Evolutionary conservation across 2,797 vertebrate genomes (phyloP).

Genomic region (Acipenser oxyrinchus): DNA sequence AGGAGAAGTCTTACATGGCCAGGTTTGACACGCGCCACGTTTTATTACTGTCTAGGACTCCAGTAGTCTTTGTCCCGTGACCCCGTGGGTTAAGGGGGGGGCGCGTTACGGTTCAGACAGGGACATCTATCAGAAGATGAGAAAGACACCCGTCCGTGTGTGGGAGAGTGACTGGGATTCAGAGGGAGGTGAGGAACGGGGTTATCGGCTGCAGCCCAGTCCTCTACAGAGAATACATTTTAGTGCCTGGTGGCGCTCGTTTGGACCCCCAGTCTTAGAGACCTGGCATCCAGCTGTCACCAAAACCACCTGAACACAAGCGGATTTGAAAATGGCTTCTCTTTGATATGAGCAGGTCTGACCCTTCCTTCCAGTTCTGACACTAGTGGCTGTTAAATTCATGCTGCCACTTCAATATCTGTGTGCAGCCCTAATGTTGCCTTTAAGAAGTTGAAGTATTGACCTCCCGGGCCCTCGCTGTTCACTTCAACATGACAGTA

Average conservation of each 20-base stretch:
- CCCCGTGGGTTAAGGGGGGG: constrained; percentile 54
- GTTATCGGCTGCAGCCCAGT: constrained; percentile 37
- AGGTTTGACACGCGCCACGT: constrained; percentile 35
- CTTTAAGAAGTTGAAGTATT: constrained; percentile 39
- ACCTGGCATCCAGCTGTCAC: constrained; percentile 47
- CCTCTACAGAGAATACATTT: background rate
- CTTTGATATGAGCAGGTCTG: constrained; percentile 44
- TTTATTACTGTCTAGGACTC: constrained; percentile 48
- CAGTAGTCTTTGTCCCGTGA: constrained; percentile 45
- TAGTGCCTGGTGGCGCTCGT: background rate
- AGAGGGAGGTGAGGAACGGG: constrained; percentile 38
- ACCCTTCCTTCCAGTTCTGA: constrained; percentile 38
- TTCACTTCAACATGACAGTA: constrained; percentile 29
- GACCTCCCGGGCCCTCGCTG: constrained; percentile 39
- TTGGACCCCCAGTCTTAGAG: constrained; percentile 16
- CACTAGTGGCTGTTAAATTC: constrained; percentile 54
- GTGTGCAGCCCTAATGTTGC: constrained; percentile 31
- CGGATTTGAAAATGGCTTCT: constrained; percentile 53
- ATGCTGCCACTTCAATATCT: constrained; percentile 52
- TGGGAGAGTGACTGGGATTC: constrained; percentile 42
- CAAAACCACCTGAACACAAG: constrained; percentile 50
- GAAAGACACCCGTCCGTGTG: constrained; percentile 36
- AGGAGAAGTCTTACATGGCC: constrained; percentile 9
- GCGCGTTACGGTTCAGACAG: constrained; percentile 42
- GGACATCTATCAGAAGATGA: constrained; percentile 46